Evolutionary conservation across 2,113 vertebrate genomes (phyloP).

Genomic region (Actenoides lindsayi): DNA sequence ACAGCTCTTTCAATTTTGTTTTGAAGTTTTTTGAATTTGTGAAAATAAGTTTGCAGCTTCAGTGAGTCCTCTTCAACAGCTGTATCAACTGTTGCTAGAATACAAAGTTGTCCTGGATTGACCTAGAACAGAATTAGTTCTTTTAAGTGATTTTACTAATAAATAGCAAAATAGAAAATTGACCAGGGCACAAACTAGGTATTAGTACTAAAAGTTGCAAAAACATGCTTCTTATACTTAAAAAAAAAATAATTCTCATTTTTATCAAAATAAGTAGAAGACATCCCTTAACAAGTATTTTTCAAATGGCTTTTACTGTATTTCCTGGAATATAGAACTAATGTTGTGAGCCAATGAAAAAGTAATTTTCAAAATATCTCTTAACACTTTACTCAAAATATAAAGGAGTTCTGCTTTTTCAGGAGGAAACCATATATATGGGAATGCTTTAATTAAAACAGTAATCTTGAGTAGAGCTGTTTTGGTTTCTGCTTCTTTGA

Average conservation of each 20-base stretch:
- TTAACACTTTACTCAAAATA: not conserved
- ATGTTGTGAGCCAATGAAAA: not conserved
- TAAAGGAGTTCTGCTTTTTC: not conserved
- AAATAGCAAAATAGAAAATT: not conserved
- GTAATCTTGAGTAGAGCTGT: not conserved
- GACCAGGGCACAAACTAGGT: not conserved
- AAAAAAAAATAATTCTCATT: not conserved
- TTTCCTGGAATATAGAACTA: not conserved
- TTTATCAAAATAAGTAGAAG: not conserved
- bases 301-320: not conserved
- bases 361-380: not conserved
- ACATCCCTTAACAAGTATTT: not conserved
- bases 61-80: not conserved
- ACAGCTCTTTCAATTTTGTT: not conserved
- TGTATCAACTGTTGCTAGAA: not conserved
- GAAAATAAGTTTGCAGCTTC: not conserved
- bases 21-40: not conserved
- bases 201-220: not conserved
- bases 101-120: not conserved
- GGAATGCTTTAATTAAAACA: not conserved
- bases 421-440: not conserved
- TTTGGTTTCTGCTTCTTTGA: not conserved
- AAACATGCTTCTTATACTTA: not conserved
- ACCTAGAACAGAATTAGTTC: too few relatives aligned
- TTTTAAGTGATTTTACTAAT: not conserved